Percentiles rank a stretch among this genome's conserved stretches.
Evolutionary conservation across 2,888 invertebrate genomes (phyloP).

Genomic region (Megastigmus dorsalis): DNA sequence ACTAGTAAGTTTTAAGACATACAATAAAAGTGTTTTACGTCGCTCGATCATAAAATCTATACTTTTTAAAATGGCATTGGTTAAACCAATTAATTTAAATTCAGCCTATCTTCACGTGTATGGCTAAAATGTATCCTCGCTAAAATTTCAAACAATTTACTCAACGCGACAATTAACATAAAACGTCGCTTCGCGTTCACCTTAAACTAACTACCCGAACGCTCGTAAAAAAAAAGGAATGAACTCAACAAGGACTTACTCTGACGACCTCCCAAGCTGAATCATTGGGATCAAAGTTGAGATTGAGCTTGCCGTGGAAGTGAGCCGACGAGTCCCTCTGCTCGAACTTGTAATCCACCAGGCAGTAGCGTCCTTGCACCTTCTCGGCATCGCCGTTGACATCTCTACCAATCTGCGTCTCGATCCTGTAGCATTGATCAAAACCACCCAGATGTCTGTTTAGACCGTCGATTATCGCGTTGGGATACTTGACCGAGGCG

Average conservation of each 20-base stretch:
- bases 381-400: constrained; percentile 58
- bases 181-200: too few species aligned
- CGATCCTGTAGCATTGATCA: constrained; percentile 64
- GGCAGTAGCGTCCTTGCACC: constrained; percentile 62
- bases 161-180: too few species aligned
- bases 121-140: too few species aligned
- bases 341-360: constrained; percentile 62
- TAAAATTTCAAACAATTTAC: too few species aligned
- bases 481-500: constrained; percentile 65
- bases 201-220: too few species aligned
- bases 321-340: constrained; percentile 48
- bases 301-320: constrained; percentile 49
- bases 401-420: constrained; percentile 50
- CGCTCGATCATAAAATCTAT: too few species aligned
- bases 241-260: constrained; percentile 58
- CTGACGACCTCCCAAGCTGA: constrained; percentile 65
- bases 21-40: too few species aligned
- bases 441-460: constrained; percentile 67
- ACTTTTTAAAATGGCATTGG: too few species aligned
- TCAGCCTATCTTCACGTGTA: too few species aligned
- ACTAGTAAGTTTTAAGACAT: too few species aligned
- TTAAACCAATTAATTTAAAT: too few species aligned
- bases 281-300: constrained; percentile 62
- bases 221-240: too few species aligned
- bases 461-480: constrained; percentile 65